Evolutionary conservation across 2,888 invertebrate genomes (phyloP).

Genomic region (Latheticus oryzae): DNA sequence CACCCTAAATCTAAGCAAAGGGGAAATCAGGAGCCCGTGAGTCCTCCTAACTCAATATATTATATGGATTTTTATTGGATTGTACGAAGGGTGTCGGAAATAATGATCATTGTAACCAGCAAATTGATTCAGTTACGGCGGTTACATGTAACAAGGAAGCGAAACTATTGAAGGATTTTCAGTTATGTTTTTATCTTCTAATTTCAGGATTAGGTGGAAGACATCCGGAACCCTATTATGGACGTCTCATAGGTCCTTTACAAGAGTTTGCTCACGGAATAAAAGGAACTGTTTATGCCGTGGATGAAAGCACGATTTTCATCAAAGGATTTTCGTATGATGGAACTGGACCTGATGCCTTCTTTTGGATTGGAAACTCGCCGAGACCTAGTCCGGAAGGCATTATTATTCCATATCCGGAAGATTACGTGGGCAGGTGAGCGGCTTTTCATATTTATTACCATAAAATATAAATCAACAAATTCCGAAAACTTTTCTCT

Average conservation of each 20-base stretch:
- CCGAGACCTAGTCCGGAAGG: slow-evolving; percentile 85
- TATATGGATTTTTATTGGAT: slow-evolving; percentile 66
- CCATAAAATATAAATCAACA: neutral
- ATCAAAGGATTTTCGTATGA: slow-evolving; percentile 90
- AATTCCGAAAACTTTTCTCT: too few species aligned
- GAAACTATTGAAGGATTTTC: neutral
- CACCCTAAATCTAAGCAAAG: slow-evolving; percentile 49
- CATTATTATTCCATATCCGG: slow-evolving; percentile 86
- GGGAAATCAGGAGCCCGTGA: slow-evolving; percentile 37
- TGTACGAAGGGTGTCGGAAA: slow-evolving; percentile 62
- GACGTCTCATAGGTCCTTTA: slow-evolving; percentile 79
- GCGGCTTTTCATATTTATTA: slow-evolving; percentile 49
- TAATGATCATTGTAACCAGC: slow-evolving; percentile 62
- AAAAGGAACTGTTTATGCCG: slow-evolving; percentile 85
- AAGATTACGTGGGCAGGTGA: slow-evolving; percentile 84
- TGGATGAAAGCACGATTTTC: slow-evolving; percentile 89
- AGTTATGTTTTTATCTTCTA: slow-evolving; percentile 14
- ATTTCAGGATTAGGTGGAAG: slow-evolving; percentile 57
- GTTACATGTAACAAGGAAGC: slow-evolving; percentile 30
- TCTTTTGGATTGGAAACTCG: slow-evolving; percentile 91
- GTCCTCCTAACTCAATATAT: slow-evolving; percentile 63
- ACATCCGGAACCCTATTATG: slow-evolving; percentile 77
- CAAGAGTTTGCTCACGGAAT: slow-evolving; percentile 83
- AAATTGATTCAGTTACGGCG: slow-evolving; percentile 62
- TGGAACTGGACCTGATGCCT: slow-evolving; percentile 88